These are phyloP conservation scores for Ctenochaetus hawaiiensis DNA, from an alignment of 2,797 vertebrate genomes.

Conservation along the genomic window DNA sequence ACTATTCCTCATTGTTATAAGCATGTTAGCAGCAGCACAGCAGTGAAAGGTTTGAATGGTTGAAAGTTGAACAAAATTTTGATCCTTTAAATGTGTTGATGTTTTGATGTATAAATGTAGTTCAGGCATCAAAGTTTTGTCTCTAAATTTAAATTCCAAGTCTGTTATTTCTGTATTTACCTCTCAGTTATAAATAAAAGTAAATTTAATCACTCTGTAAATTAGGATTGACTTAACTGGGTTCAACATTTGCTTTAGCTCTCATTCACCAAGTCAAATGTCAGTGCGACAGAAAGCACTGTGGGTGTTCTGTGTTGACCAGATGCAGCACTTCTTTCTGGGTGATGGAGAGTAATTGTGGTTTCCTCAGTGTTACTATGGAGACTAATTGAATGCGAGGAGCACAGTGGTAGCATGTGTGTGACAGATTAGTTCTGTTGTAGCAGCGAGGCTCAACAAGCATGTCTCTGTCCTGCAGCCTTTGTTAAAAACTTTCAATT, in stretches of 20 bases:
- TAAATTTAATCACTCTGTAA: background rate
- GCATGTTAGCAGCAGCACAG: background rate
- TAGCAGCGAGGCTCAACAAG: constrained; percentile 12
- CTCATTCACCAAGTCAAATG: background rate
- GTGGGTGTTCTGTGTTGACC: constrained; percentile 11
- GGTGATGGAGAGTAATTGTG: constrained; percentile 45
- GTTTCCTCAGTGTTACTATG: constrained; percentile 41
- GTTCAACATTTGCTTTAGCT: background rate
- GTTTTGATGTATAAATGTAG: background rate
- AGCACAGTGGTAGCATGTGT: constrained; percentile 20
- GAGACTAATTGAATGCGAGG: constrained; percentile 62
- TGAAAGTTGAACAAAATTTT: background rate
- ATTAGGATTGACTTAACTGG: background rate
- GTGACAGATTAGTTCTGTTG: constrained; percentile 47
- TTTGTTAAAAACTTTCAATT: constrained; percentile 5
- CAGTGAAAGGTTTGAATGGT: background rate
- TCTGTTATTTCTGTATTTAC: background rate
- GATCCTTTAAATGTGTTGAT: background rate
- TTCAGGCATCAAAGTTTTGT: background rate
- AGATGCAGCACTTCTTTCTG: constrained; percentile 16
- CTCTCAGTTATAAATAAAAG: background rate
- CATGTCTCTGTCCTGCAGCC: background rate
- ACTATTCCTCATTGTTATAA: background rate
- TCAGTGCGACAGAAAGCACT: background rate
- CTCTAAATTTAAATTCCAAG: background rate